These are phyloP conservation scores for Steromphala cineraria DNA, from an alignment of 2,888 invertebrate genomes.

Conservation along the genomic window DNA sequence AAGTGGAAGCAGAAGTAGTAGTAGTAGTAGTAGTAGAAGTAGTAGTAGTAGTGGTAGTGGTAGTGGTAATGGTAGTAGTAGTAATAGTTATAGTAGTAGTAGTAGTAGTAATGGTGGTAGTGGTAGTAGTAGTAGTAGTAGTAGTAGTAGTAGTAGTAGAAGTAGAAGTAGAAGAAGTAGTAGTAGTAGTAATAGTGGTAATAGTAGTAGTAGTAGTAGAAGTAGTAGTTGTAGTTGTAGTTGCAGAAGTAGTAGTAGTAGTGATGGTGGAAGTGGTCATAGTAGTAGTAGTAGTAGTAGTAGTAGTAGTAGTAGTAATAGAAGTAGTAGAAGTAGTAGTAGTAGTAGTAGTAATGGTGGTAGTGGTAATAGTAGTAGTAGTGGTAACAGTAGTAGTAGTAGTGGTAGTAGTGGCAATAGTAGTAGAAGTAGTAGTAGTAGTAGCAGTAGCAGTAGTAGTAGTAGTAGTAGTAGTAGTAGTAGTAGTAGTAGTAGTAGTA, in stretches of 20 bases:
- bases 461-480: slow-evolving; percentile 11
- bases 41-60: not conserved
- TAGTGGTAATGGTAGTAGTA: not conserved
- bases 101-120: not conserved
- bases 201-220: not conserved
- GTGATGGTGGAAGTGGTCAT: no score
- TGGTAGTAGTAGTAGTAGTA: not conserved
- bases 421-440: not conserved
- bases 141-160: not conserved
- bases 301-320: not conserved
- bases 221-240: not conserved
- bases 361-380: not conserved
- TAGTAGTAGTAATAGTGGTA: not conserved
- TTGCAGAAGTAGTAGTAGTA: no score
- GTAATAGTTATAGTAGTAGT: not conserved
- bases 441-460: not conserved
- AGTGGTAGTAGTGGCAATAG: not conserved
- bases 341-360: not conserved
- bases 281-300: no score
- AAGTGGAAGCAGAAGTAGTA: no score
- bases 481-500: slow-evolving; percentile 7
- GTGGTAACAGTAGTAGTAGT: not conserved
- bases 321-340: not conserved
- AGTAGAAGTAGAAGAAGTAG: not conserved
- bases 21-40: not conserved